Conservation (phyloP, 2,113 vertebrate genomes). For the Malurus elegans region DNA sequence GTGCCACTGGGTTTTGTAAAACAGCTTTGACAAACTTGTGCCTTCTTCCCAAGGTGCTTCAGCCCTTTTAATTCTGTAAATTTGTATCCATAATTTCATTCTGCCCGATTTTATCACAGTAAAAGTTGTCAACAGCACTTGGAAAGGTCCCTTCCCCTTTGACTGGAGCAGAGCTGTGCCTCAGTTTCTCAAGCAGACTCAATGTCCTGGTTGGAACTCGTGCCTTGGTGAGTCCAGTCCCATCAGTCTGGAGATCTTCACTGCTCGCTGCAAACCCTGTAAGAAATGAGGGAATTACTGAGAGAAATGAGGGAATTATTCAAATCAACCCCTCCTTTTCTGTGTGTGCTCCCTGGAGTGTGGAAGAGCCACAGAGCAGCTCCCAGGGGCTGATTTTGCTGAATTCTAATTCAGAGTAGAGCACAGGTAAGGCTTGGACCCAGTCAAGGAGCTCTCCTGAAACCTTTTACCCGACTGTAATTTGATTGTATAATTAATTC, state of each 20-base stretch:
- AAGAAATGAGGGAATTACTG: rapidly evolving
- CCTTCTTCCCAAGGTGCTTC: neutral
- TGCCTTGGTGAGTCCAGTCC: no score
- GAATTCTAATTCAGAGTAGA: neutral
- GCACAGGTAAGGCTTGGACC: neutral
- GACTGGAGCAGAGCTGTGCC: neutral
- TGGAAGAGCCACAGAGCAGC: neutral
- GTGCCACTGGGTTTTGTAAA: neutral
- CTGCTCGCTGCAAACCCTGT: neutral
- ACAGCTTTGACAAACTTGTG: neutral
- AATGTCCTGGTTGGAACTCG: rapidly evolving
- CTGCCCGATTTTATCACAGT: neutral
- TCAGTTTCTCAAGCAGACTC: neutral
- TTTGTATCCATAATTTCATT: neutral
- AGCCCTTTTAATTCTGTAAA: neutral
- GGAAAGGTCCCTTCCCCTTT: neutral
- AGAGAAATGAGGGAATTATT: neutral
- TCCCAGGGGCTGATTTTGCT: neutral
- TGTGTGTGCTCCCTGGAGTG: neutral
- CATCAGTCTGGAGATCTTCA: rapidly evolving
- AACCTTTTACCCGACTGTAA: neutral
- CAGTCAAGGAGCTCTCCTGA: neutral
- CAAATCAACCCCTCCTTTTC: neutral
- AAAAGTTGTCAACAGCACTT: neutral
- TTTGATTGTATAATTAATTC: neutral